A percentile compares a stretch with the other conserved stretches of the same genome.
Evolutionary conservation across 2,888 invertebrate species (phyloP).

Genomic region (Agrypnus murinus): DNA sequence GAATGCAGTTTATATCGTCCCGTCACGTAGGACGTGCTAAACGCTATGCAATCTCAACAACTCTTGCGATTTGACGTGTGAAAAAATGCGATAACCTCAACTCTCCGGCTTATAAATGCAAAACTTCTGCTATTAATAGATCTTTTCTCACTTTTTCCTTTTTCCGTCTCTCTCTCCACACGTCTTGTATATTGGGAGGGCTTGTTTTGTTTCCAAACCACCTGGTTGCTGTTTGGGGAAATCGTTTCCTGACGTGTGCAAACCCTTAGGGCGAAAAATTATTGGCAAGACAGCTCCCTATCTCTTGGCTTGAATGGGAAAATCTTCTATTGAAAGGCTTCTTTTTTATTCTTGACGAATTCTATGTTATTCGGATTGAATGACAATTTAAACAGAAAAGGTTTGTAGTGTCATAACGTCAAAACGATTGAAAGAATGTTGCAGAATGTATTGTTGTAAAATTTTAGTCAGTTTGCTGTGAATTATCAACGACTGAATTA

Average conservation of each 20-base stretch:
- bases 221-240: slow-evolving; percentile 29
- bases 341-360: neutral
- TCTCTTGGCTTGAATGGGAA: slow-evolving; percentile 7
- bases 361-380: too few species aligned
- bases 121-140: slow-evolving; percentile 25
- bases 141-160: neutral
- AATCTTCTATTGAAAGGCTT: neutral
- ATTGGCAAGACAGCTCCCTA: slow-evolving; percentile 10
- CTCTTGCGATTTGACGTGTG: slow-evolving; percentile 27
- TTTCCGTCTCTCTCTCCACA: neutral
- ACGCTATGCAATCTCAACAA: slow-evolving; percentile 17
- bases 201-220: slow-evolving; percentile 4
- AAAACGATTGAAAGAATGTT: too few species aligned
- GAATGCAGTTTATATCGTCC: slow-evolving; percentile 34
- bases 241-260: slow-evolving; percentile 32
- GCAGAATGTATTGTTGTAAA: too few species aligned
- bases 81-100: slow-evolving; percentile 11
- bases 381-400: too few species aligned
- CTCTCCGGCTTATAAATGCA: slow-evolving; percentile 30
- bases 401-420: too few species aligned
- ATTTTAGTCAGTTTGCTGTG: too few species aligned
- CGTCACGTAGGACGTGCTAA: slow-evolving; percentile 26
- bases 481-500: too few species aligned
- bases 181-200: too few species aligned
- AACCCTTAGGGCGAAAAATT: slow-evolving; percentile 29